Base-by-base conservation (phyloP, 1,140 invertebrate species). In the Piezodorus guildinii region DNA sequence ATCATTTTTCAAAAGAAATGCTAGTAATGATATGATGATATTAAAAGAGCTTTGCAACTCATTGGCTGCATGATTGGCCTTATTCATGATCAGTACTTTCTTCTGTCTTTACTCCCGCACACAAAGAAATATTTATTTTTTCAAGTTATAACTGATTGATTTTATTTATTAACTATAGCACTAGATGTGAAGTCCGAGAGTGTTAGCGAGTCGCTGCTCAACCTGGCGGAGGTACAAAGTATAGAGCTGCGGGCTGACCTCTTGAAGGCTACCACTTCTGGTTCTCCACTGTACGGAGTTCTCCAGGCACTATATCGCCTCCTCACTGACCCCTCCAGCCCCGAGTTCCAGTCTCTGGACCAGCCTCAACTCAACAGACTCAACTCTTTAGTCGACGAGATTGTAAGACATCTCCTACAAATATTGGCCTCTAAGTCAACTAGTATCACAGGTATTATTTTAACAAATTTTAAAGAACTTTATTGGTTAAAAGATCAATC, bases 271-370 rank as follows among this genome's bases (percentile, higher is more conserved):
- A 72, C 72, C 6, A 70, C 69, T 9, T 60, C 71, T 16, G 70
- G 70, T 44, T 71, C 70, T 44, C 72, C 75, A 4, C 72, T 77
- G 64, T 75, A 73, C 71, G 77, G 77, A 15, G 34, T 71, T 4
- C 46, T 77, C 8, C 71, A 69, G 14, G 72, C 70, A 58, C 68
- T 79, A 51, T 52, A 72, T 4, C 66, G 69, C 45, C 58, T 72
- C 21, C 62, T 62, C 10, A 72, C 73, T 49, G 67, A 68, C 43
- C 62, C 49, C 52, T 44, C 64, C 52, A 67, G 68, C 17, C 64
- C 66, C 1, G 69, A 73, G 54, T 64, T 43, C 30, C 10, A 27
- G 17, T 45, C 59, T 12, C 51, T 72, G 19, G 62, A 66, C 25
- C 21, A 59, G 17, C 39, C 68, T 44, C 70, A 72, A 59, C 65